A percentile compares a stretch with the other conserved stretches of the same genome.
phyloP scores from a whole-genome alignment of 2,797 vertebrate species.

The Molossus alvarezi region DNA sequence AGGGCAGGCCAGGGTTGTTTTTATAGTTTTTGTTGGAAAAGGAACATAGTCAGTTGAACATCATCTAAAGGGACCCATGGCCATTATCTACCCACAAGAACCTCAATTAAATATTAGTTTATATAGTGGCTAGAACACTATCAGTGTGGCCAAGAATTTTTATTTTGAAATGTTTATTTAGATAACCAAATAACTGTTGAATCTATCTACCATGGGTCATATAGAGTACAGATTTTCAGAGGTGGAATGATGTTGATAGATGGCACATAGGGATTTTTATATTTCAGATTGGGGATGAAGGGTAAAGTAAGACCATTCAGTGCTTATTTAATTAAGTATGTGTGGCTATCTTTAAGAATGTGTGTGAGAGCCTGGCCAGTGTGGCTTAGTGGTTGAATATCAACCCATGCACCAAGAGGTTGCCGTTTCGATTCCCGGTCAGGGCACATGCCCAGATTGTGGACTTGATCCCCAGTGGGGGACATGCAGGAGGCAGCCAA shows the following conservation, averaged over 20 bases:
- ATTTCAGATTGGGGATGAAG: not conserved
- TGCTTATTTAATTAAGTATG: slow-evolving; percentile 28
- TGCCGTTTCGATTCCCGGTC: too few relatives aligned
- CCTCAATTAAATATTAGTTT: slow-evolving; percentile 45
- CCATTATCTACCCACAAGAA: not conserved
- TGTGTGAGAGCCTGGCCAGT: not conserved
- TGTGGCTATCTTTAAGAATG: slow-evolving; percentile 30
- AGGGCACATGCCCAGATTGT: too few relatives aligned
- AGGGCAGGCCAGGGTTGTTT: not conserved
- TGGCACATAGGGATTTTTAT: not conserved
- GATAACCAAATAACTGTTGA: slow-evolving; percentile 30
- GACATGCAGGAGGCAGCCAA: too few relatives aligned
- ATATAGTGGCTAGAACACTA: not conserved
- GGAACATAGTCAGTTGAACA: not conserved
- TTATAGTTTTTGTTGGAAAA: slow-evolving; percentile 56
- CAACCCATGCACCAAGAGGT: too few relatives aligned
- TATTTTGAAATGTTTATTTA: slow-evolving; percentile 56
- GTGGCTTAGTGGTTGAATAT: too few relatives aligned
- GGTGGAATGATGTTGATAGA: slow-evolving; percentile 44
- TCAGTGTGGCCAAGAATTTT: slow-evolving; percentile 56
- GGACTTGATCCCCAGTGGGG: too few relatives aligned
- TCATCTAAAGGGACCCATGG: slow-evolving; percentile 4
- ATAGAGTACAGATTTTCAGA: slow-evolving; percentile 2
- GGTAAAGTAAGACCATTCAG: slow-evolving; percentile 13
- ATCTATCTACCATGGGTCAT: not conserved